Evolutionary conservation across 1,140 invertebrate genomes (phyloP).

Genomic region (Drosophila ohnishii): DNA sequence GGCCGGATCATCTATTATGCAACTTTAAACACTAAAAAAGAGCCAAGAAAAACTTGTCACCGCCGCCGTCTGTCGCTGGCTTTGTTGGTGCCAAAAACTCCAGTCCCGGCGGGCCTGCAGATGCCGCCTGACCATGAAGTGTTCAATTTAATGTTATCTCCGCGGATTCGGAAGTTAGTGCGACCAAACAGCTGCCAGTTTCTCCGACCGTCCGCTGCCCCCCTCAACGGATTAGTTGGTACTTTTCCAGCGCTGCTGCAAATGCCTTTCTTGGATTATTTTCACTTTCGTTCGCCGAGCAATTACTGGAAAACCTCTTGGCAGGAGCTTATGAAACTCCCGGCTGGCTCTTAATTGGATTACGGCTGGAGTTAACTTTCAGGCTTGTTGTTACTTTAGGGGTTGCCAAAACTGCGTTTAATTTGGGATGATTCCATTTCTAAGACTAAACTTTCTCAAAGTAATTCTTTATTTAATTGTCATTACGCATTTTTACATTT

Average conservation of each 20-base stretch:
- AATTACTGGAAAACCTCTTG: constrained; percentile 16
- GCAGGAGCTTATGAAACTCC: constrained; percentile 43
- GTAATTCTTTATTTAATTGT: background rate
- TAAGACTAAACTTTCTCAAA: background rate
- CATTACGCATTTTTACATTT: too few species aligned
- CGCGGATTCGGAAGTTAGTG: constrained; percentile 49
- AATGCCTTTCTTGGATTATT: constrained; percentile 46
- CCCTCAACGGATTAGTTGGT: constrained; percentile 35
- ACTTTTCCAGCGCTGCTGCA: constrained; percentile 44
- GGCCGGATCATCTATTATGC: constrained; percentile 72
- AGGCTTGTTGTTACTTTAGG: background rate
- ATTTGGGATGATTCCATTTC: background rate
- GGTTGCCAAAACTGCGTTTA: background rate
- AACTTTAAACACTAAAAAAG: constrained; percentile 38
- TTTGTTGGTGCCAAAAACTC: constrained; percentile 52
- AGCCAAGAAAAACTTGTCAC: constrained; percentile 32
- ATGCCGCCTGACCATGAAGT: constrained; percentile 53
- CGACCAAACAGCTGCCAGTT: constrained; percentile 16
- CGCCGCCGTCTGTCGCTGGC: constrained; percentile 22
- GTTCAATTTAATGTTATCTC: constrained; percentile 63
- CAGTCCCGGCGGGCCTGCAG: constrained; percentile 23
- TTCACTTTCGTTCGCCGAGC: constrained; percentile 65
- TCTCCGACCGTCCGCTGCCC: constrained; percentile 11
- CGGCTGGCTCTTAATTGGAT: constrained; percentile 25
- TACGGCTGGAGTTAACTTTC: background rate